These are phyloP conservation scores for Drosophila ustulata DNA, from an alignment of 2,888 invertebrate species.

Conservation along the genomic window DNA sequence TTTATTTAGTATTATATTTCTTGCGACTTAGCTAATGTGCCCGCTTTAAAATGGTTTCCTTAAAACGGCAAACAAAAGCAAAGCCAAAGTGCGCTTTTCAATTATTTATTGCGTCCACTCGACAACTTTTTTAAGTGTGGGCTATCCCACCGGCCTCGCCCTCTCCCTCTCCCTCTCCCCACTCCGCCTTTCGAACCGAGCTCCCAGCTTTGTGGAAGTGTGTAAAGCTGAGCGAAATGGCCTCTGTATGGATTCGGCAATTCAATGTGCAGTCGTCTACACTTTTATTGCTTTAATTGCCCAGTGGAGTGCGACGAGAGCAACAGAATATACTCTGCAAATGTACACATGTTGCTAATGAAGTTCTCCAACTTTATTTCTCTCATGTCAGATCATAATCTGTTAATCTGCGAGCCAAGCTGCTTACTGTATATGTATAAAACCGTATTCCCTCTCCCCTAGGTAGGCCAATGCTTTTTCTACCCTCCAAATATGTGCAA, in stretches of 20 bases:
- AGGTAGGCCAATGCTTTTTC: neutral
- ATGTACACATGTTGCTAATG: constrained; percentile 75
- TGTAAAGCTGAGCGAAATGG: constrained; percentile 14
- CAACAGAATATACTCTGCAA: constrained; percentile 57
- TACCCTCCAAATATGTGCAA: neutral
- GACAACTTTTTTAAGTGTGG: constrained; percentile 55
- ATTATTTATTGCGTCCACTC: constrained; percentile 73
- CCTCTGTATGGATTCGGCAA: constrained; percentile 50
- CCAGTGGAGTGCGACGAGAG: constrained; percentile 66
- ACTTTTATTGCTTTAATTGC: constrained; percentile 79
- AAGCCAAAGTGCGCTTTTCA: constrained; percentile 67
- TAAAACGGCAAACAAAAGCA: constrained; percentile 46
- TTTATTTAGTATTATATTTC: constrained; percentile 4
- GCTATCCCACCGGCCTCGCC: neutral
- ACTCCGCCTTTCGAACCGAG: too few species aligned
- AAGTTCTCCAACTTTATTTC: constrained; percentile 74
- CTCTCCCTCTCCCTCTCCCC: neutral
- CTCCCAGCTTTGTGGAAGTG: neutral
- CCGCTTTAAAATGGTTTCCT: constrained; percentile 22
- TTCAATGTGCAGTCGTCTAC: constrained; percentile 69
- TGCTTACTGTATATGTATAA: constrained; percentile 40
- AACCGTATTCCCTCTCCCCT: neutral
- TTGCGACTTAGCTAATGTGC: neutral
- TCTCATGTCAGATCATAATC: constrained; percentile 77
- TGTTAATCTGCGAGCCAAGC: constrained; percentile 71